Evolutionary conservation across 2,888 invertebrate species (phyloP), one percentile per base, ranked within the genome.

Genomic region (Himalopsyche japonica): DNA sequence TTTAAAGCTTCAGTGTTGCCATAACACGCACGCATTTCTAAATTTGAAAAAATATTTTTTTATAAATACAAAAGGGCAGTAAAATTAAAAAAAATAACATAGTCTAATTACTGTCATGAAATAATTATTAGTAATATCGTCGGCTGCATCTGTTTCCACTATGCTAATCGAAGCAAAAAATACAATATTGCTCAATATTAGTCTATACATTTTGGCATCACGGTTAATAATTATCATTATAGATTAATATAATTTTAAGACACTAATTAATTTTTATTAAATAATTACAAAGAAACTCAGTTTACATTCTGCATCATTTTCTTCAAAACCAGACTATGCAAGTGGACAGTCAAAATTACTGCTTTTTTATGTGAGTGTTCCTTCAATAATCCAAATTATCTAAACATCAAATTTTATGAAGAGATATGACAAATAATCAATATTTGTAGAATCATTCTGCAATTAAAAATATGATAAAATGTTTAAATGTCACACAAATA

Each of bases 201-300:
- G 70, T 70, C 70, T 70, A 70, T 70, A 70, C 70, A 70, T 70
- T 70, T 70, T 70, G 70, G 70, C 70, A 70, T 70, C 70, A 70
- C 30, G 70, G 70, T 70, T 70, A 70, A 70, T 70, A 70, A 15
- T 70, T 27, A 27, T 70, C 10, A 20, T 24, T 64, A 70, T 70
- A 15, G 15, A 30, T 70, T 27, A 12, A 12, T 27, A 27, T 70
- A 5, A 70, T 27, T 12, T 27, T 70, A 70, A 70, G 70, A 70
- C 70, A 70, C 70, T 70, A 70, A 70, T 70, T 70, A 70, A 70
- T 70, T 10, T 70, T 70, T 70, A 70, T 27, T 70, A 15, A 70
- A 70, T 20, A 27, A 27, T 30, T 30, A 30, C 30, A 43, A n/a
- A 15, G 43, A 43, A 43, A 43, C 43, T 43, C 3, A 15, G 43